These are phyloP conservation scores for Campoplex nolae DNA, from an alignment of 2,888 invertebrate genomes.

Conservation along the genomic window DNA sequence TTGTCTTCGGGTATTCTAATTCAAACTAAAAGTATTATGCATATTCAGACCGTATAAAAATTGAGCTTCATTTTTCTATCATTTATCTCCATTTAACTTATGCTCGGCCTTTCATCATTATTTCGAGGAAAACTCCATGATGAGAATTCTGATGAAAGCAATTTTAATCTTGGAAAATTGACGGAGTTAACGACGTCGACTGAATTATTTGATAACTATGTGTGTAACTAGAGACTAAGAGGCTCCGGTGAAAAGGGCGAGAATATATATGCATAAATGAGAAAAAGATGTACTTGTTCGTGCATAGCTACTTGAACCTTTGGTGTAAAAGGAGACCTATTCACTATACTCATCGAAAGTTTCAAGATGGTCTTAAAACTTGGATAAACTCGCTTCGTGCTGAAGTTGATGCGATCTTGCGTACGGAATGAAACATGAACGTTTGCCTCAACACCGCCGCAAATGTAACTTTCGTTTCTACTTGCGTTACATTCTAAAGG, in stretches of 20 bases:
- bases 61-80: not conserved
- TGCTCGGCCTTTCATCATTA: not conserved
- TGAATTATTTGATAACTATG: conserved; percentile 28
- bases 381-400: conserved; percentile 37
- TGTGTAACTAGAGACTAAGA: conserved; percentile 14
- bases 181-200: not conserved
- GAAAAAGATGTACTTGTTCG: conserved; percentile 16
- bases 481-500: conserved; percentile 26
- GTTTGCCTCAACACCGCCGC: conserved; percentile 26
- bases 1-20: not conserved
- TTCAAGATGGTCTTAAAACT: conserved; percentile 49
- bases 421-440: conserved; percentile 57
- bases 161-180: not conserved
- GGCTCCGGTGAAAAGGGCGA: not conserved
- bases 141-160: not conserved
- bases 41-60: not conserved
- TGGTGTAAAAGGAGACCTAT: conserved; percentile 23
- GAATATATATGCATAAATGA: not conserved
- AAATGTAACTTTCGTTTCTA: conserved; percentile 52
- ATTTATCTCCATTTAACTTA: not conserved
- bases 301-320: conserved; percentile 31
- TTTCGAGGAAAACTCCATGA: not conserved
- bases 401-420: conserved; percentile 49
- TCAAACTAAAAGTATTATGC: not conserved
- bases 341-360: conserved; percentile 18